Percentiles rank a stretch among this genome's conserved stretches.
Conservation (phyloP, 2,113 vertebrate species). For the Cichladusa arquata region DNA sequence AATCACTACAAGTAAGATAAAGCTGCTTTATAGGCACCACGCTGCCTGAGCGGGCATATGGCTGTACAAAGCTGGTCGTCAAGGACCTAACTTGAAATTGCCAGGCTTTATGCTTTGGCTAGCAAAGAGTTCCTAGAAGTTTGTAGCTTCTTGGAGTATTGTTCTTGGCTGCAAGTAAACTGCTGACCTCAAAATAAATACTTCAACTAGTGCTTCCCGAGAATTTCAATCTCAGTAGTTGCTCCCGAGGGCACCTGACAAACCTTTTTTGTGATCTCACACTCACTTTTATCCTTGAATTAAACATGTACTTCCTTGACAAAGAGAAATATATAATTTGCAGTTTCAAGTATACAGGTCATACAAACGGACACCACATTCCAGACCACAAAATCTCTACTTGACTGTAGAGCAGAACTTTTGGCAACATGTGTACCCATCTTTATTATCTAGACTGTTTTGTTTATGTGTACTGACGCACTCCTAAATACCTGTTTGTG, state of each 20-base stretch:
- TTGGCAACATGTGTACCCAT: neutral
- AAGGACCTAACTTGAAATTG: neutral
- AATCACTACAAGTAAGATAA: neutral
- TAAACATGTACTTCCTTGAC: neutral
- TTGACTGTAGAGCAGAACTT: neutral
- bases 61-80: neutral
- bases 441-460: neutral
- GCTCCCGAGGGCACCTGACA: neutral
- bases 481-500: neutral
- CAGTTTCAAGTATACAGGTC: neutral
- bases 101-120: neutral
- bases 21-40: neutral
- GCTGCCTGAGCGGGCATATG: neutral
- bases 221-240: neutral
- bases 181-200: neutral
- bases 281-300: neutral
- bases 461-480: neutral
- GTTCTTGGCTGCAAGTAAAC: neutral
- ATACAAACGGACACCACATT: neutral
- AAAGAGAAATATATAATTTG: neutral
- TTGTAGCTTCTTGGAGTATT: neutral
- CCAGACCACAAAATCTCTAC: neutral
- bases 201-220: neutral
- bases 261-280: constrained; percentile 2
- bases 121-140: neutral